Percentiles rank a stretch among this genome's conserved stretches.
Evolutionary conservation across 1,140 invertebrate species (phyloP).

Genomic region (Calliopsis andreniformis): DNA sequence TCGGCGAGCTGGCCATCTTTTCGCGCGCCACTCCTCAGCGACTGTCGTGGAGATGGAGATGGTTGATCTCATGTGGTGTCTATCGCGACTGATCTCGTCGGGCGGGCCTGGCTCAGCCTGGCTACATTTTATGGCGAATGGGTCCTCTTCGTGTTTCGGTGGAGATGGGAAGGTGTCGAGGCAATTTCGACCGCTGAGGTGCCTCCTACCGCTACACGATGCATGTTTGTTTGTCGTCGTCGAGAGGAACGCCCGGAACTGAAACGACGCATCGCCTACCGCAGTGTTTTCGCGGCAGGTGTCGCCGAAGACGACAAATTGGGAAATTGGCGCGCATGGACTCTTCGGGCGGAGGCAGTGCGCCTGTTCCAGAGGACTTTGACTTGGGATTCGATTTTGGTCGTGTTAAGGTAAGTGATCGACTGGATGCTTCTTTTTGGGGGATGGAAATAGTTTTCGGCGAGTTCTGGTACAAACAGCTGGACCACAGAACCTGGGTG

Average conservation of each 20-base stretch:
- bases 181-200: slow-evolving; percentile 45
- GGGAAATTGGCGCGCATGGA: slow-evolving; percentile 30
- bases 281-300: slow-evolving; percentile 72
- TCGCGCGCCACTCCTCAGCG: slow-evolving; percentile 41
- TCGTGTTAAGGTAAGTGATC: neutral
- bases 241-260: slow-evolving; percentile 63
- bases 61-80: slow-evolving; percentile 43
- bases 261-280: slow-evolving; percentile 63
- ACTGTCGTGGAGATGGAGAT: slow-evolving; percentile 31
- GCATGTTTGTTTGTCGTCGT: slow-evolving; percentile 59
- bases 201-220: slow-evolving; percentile 56
- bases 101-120: neutral
- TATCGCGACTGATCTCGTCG: slow-evolving; percentile 16
- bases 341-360: slow-evolving; percentile 8
- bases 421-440: neutral
- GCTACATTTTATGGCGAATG: slow-evolving; percentile 45
- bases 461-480: no score
- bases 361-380: neutral
- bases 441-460: no score
- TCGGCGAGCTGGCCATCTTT: slow-evolving; percentile 85
- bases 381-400: neutral
- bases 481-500: no score
- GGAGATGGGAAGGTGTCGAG: slow-evolving; percentile 32
- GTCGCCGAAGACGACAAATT: slow-evolving; percentile 66
- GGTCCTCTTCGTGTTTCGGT: neutral